A percentile compares a stretch with the other conserved stretches of the same genome.
Conservation (phyloP, 2,113 vertebrate species). For the Ivindomyrus marchei region DNA sequence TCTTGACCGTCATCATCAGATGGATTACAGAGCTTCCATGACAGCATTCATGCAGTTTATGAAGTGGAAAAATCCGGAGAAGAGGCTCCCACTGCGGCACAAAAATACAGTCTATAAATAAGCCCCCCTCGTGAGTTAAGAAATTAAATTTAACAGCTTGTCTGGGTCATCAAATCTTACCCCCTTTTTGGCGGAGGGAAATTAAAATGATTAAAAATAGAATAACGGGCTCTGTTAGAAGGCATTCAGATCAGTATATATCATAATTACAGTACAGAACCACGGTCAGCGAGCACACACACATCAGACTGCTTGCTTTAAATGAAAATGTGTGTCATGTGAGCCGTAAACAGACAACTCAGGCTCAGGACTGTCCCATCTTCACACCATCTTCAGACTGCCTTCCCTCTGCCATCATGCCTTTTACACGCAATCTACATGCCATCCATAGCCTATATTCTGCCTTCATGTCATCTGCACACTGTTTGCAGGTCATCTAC, state of each 20-base stretch:
- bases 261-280: slow-evolving; percentile 5
- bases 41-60: background rate
- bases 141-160: slow-evolving; percentile 1
- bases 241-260: background rate
- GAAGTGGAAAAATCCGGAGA: background rate
- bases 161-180: slow-evolving; percentile 1
- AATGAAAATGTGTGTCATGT: background rate
- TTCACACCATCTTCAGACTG: background rate
- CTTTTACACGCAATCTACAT: background rate
- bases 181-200: background rate
- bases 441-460: background rate
- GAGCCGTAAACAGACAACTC: background rate
- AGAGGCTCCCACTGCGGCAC: background rate
- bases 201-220: background rate
- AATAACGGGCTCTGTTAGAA: background rate
- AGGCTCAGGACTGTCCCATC: background rate
- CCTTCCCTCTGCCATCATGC: background rate
- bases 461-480: background rate
- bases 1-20: background rate
- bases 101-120: background rate
- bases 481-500: background rate
- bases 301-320: background rate
- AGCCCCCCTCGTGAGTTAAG: background rate
- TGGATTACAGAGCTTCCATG: background rate
- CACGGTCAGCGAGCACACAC: background rate